These are phyloP conservation scores for Nothoprocta perdicaria DNA, from an alignment of 2,113 vertebrate species.

Conservation along the genomic window DNA sequence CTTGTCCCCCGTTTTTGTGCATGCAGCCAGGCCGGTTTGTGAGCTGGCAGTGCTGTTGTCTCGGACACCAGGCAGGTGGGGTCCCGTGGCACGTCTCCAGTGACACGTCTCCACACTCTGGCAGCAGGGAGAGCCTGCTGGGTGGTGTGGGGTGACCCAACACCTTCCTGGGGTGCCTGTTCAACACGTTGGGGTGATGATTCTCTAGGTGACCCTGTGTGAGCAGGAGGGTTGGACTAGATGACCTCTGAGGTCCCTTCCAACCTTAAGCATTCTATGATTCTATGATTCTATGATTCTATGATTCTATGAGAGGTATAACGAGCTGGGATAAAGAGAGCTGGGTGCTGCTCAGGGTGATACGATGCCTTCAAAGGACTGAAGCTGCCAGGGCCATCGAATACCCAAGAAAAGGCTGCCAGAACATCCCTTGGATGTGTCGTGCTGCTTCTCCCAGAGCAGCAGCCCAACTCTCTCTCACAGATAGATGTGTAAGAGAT, in stretches of 20 bases:
- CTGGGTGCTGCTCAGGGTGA: neutral
- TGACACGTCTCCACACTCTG: fast-evolving
- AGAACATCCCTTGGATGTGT: neutral
- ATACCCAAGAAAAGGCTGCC: neutral
- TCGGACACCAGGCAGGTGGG: neutral
- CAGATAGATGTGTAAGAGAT: neutral
- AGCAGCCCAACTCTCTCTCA: fast-evolving
- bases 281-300: too few species aligned
- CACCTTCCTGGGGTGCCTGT: neutral
- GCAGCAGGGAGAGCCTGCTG: fast-evolving
- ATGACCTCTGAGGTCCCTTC: too few species aligned
- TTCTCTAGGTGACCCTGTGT: too few species aligned
- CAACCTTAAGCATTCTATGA: too few species aligned
- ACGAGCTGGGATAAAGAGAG: neutral
- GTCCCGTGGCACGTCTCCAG: fast-evolving
- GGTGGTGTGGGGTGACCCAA: neutral
- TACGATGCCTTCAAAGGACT: neutral
- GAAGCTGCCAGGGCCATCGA: neutral
- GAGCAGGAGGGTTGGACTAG: too few species aligned
- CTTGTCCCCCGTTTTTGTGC: neutral
- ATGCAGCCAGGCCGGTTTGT: fast-evolving
- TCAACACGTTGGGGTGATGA: neutral
- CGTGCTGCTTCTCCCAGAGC: fast-evolving
- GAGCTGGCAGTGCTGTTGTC: neutral
- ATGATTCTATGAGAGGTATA: too few species aligned